Evolutionary conservation across 92 coral and sea anemone species (phyloP).

Genomic region (Bergia sp.): DNA sequence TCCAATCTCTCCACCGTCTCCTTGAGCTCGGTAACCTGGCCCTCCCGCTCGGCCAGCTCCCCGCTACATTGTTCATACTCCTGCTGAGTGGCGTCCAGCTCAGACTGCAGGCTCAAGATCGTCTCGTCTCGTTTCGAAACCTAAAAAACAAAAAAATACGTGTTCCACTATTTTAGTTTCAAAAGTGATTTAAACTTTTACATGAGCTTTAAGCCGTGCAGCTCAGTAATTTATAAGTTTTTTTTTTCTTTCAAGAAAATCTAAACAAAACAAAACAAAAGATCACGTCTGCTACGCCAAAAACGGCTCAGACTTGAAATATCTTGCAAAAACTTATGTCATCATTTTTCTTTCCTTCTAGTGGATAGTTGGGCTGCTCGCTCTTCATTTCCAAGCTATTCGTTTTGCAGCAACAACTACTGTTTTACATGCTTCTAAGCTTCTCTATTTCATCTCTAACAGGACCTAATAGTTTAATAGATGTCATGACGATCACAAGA

Average conservation of each 20-base stretch:
- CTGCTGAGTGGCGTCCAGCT: conserved; percentile 90
- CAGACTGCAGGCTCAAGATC: conserved; percentile 86
- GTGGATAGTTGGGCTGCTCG: too few relatives aligned
- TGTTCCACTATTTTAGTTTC: neutral
- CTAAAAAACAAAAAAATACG: conserved; percentile 37
- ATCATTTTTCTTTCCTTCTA: too few relatives aligned
- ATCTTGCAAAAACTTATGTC: too few relatives aligned
- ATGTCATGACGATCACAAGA: too few relatives aligned
- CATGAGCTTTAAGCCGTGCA: neutral
- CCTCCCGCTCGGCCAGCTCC: conserved; percentile 75
- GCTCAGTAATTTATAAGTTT: neutral
- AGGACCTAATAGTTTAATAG: too few relatives aligned
- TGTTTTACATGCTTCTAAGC: too few relatives aligned
- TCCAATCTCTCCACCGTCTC: conserved; percentile 61
- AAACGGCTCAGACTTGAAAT: too few relatives aligned
- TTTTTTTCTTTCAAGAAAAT: too few relatives aligned
- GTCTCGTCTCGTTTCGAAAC: conserved; percentile 95
- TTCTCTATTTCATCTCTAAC: too few relatives aligned
- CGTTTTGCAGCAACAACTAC: too few relatives aligned
- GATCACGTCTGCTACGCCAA: too few relatives aligned
- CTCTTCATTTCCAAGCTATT: too few relatives aligned
- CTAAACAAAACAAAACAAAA: neutral
- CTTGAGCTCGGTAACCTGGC: conserved; percentile 69
- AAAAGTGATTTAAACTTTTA: neutral
- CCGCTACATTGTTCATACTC: conserved; percentile 82